A percentile compares a stretch with the other conserved stretches of the same genome.
Evolutionary conservation across 2,113 vertebrate species (phyloP).

Genomic region (Xiphophorus hellerii): DNA sequence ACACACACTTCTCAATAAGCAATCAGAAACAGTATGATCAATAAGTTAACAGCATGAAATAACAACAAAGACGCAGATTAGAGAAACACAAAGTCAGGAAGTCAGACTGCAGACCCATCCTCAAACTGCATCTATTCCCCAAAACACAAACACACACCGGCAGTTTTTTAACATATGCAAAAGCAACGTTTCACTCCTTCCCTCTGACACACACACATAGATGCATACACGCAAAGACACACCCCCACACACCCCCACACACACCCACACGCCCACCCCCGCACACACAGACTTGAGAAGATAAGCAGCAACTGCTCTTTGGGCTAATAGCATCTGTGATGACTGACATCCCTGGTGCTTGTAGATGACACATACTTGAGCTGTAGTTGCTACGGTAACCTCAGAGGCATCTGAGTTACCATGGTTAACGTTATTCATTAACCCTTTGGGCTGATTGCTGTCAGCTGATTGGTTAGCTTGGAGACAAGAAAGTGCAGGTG

Average conservation of each 20-base stretch:
- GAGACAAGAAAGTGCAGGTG: conserved; percentile 10
- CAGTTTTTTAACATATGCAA: too few relatives aligned
- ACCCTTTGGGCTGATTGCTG: conserved; percentile 15
- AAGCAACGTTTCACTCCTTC: too few relatives aligned
- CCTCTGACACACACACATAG: too few relatives aligned
- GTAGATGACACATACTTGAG: conserved; percentile 35
- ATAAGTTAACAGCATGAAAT: conserved; percentile 52
- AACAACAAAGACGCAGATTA: conserved; percentile 33
- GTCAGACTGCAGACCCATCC: conserved; percentile 5
- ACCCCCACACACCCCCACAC: too few relatives aligned
- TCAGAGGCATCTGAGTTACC: conserved; percentile 30
- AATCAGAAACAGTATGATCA: conserved; percentile 26
- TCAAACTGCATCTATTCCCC: background rate
- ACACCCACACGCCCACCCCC: too few relatives aligned
- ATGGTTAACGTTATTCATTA: conserved; percentile 34
- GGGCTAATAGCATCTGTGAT: conserved; percentile 21
- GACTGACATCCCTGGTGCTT: conserved; percentile 45
- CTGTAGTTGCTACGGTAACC: conserved; percentile 27
- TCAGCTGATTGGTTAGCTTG: conserved; percentile 10
- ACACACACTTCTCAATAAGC: conserved; percentile 29
- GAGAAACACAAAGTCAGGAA: background rate
- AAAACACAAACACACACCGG: too few relatives aligned
- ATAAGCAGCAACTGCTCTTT: conserved; percentile 11
- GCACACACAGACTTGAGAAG: conserved; percentile 3
- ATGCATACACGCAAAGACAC: background rate